phyloP scores from a whole-genome alignment of 2,888 invertebrate genomes.

The Euzophera pinguis region DNA sequence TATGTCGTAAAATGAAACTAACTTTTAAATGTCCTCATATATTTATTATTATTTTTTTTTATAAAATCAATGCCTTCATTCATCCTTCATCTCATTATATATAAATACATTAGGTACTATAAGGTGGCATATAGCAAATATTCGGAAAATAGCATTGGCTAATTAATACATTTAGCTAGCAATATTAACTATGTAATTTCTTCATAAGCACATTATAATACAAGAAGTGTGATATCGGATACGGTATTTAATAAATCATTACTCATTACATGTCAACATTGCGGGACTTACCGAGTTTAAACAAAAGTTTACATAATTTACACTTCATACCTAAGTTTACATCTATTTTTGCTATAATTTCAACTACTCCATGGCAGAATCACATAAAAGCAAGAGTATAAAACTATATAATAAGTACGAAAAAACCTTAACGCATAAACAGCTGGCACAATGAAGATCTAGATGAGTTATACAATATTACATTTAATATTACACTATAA shows the following conservation, averaged over 20 bases:
- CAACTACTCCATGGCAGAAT: conserved; percentile 63
- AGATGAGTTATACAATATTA: conserved; percentile 67
- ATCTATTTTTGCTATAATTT: conserved; percentile 74
- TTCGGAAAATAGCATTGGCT: conserved; percentile 78
- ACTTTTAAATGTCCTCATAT: conserved; percentile 56
- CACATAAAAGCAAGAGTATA: conserved; percentile 70
- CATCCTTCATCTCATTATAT: conserved; percentile 68
- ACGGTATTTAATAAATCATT: conserved; percentile 45
- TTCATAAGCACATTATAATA: conserved; percentile 65
- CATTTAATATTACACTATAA: conserved; percentile 57
- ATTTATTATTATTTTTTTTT: conserved; percentile 76
- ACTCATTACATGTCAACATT: conserved; percentile 37
- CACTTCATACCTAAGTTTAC: conserved; percentile 52
- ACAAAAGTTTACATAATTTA: conserved; percentile 67
- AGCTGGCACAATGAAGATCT: conserved; percentile 79
- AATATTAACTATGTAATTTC: conserved; percentile 65
- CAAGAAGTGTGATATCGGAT: conserved; percentile 56
- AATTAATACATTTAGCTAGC: conserved; percentile 76
- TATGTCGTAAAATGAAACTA: conserved; percentile 1
- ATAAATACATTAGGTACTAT: conserved; percentile 68
- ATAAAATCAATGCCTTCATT: conserved; percentile 74
- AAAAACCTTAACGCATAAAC: conserved; percentile 69
- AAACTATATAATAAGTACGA: conserved; percentile 69
- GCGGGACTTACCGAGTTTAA: conserved; percentile 22
- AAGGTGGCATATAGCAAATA: conserved; percentile 69